Evolutionary conservation across 2,797 vertebrate genomes (phyloP).

Genomic region (Spinibarbus caldwelli): DNA sequence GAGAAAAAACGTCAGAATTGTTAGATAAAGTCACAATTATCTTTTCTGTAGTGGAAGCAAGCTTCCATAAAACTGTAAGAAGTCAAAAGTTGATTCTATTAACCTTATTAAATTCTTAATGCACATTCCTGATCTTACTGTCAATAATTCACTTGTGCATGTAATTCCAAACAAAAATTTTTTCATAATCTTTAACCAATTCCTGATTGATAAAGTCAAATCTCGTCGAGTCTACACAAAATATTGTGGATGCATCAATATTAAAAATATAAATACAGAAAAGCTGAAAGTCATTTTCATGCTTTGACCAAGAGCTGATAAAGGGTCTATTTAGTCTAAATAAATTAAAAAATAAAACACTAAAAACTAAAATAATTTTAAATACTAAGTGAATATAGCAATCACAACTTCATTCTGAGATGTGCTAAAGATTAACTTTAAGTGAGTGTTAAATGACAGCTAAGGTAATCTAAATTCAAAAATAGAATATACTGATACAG

Average conservation of each 20-base stretch:
- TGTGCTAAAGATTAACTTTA: neutral
- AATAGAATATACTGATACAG: neutral
- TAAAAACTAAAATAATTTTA: neutral
- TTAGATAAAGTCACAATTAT: neutral
- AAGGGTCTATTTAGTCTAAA: neutral
- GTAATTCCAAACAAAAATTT: neutral
- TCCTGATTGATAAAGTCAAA: neutral
- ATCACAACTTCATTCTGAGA: neutral
- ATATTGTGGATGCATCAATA: neutral
- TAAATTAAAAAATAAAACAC: neutral
- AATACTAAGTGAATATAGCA: neutral
- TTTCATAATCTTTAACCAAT: neutral
- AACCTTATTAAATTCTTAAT: neutral
- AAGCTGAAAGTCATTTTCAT: neutral
- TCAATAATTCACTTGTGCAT: neutral
- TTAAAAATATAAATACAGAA: constrained; percentile 1
- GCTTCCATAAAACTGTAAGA: neutral
- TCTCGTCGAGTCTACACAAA: neutral
- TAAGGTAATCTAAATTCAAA: neutral
- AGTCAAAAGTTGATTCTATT: neutral
- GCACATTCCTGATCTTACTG: neutral
- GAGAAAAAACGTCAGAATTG: neutral
- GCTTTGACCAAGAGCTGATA: neutral
- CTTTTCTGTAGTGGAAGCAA: neutral
- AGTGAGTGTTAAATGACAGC: neutral